Percentiles rank a stretch among this genome's conserved stretches.
Evolutionary conservation across 1,140 invertebrate genomes (phyloP).

Genomic region (Drepana arcuata): DNA sequence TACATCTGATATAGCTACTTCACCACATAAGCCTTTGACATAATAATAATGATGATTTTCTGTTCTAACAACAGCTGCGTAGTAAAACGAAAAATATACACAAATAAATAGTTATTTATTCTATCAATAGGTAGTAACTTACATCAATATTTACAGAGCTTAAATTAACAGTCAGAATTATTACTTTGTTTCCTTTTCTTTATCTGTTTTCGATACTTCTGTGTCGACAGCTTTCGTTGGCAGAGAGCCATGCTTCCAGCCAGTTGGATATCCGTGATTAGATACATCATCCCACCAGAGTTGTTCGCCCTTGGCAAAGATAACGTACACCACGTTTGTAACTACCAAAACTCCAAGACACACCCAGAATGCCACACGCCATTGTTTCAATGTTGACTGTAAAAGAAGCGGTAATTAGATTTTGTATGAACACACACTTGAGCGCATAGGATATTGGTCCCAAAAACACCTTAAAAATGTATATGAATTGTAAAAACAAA

Average conservation of each 20-base stretch:
- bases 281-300: slow-evolving; percentile 79
- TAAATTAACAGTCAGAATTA: slow-evolving; percentile 8
- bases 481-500: too few relatives aligned
- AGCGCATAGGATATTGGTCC: too few relatives aligned
- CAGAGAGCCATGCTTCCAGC: slow-evolving; percentile 51
- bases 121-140: neutral
- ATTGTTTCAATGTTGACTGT: slow-evolving; percentile 80
- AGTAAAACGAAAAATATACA: too few relatives aligned
- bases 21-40: too few relatives aligned
- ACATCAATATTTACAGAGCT: slow-evolving; percentile 10
- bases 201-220: slow-evolving; percentile 28
- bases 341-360: slow-evolving; percentile 79
- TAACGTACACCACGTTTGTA: slow-evolving; percentile 80
- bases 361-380: slow-evolving; percentile 88
- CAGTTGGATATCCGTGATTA: slow-evolving; percentile 43
- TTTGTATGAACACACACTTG: too few relatives aligned
- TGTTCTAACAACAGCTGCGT: too few relatives aligned
- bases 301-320: slow-evolving; percentile 80
- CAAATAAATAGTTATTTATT: too few relatives aligned
- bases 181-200: slow-evolving; percentile 23
- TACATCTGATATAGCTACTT: too few relatives aligned
- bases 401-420: too few relatives aligned
- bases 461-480: too few relatives aligned
- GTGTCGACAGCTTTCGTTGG: slow-evolving; percentile 27
- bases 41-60: too few relatives aligned